phyloP scores from a whole-genome alignment of 2,113 vertebrate genomes.

The Muscicapa adusta region DNA sequence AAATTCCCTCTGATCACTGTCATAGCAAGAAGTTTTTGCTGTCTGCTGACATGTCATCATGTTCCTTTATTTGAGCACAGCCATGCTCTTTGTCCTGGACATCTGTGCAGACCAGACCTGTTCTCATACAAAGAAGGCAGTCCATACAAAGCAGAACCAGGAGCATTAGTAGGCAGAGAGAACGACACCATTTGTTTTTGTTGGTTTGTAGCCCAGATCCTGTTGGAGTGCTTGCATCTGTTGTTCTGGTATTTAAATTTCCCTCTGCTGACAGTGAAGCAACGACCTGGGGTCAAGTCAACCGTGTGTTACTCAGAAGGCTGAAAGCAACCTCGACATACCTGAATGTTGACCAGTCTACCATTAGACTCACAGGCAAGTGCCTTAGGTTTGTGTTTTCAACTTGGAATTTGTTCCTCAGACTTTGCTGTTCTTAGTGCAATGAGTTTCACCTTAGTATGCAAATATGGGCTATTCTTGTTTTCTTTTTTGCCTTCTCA shows the following conservation, averaged over 20 bases:
- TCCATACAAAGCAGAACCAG: background rate
- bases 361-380: constrained; percentile 70
- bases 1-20: background rate
- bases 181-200: background rate
- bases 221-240: constrained; percentile 51
- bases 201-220: constrained; percentile 68
- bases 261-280: constrained; percentile 16
- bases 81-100: background rate
- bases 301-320: constrained; percentile 39
- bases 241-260: constrained; percentile 71
- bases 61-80: background rate
- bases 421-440: background rate
- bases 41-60: background rate
- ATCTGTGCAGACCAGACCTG: background rate
- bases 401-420: background rate
- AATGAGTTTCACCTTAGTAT: background rate
- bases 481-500: background rate
- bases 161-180: background rate
- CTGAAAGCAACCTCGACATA: constrained; percentile 12
- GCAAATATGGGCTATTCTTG: background rate
- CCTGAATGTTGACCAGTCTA: constrained; percentile 60
- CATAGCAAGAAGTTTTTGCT: background rate
- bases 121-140: background rate
- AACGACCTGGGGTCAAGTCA: background rate
- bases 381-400: background rate